Evolutionary conservation across 2,113 vertebrate genomes (phyloP).

Genomic region (Erythrocercus mccallii): DNA sequence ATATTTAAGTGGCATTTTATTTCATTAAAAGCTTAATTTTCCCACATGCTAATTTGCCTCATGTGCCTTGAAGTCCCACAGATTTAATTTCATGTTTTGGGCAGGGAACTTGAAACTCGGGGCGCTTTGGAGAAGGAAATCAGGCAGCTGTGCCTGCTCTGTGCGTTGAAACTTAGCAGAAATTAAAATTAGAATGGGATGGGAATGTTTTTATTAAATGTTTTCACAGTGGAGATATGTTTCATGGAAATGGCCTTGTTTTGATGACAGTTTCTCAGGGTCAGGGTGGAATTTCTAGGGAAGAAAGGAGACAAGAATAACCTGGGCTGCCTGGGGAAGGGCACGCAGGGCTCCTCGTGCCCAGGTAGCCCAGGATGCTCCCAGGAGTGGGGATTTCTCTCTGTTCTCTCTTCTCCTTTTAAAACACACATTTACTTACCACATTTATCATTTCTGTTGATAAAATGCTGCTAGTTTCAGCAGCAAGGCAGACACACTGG

Average conservation of each 20-base stretch:
- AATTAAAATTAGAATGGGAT: slow-evolving; percentile 53
- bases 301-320: background rate
- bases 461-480: background rate
- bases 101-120: background rate
- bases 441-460: accelerated
- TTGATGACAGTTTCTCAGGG: slow-evolving; percentile 27
- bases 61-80: background rate
- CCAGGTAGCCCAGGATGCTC: background rate
- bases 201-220: slow-evolving; percentile 34
- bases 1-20: background rate
- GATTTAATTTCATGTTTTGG: background rate
- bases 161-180: background rate
- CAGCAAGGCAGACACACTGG: background rate
- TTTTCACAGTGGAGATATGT: background rate
- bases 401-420: background rate
- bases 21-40: background rate
- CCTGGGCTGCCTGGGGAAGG: background rate
- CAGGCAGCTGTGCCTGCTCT: background rate
- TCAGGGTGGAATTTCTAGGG: background rate
- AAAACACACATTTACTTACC: accelerated
- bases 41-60: background rate
- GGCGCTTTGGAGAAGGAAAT: background rate
- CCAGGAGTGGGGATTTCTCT: background rate
- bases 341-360: accelerated
- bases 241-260: slow-evolving; percentile 28